These are phyloP conservation scores for Crossaster papposus DNA, from an alignment of 53 echinoderm and acorn worm species.

Conservation along the genomic window DNA sequence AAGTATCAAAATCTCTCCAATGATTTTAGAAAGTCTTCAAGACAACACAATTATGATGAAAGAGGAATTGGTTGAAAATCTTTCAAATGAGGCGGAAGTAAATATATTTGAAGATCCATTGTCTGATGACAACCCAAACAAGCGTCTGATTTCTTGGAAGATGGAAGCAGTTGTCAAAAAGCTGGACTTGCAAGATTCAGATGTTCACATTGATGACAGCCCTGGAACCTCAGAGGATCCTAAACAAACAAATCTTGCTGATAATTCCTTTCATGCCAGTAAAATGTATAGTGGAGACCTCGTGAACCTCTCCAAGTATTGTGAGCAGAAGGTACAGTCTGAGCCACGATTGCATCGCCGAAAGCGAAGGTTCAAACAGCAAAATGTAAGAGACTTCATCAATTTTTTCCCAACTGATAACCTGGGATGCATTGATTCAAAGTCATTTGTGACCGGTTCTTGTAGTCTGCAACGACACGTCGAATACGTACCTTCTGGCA, in stretches of 20 bases:
- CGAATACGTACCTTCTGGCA: slow-evolving; percentile 21
- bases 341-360: neutral
- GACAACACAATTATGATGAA: neutral
- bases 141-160: neutral
- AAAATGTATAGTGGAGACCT: neutral
- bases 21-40: neutral
- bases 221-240: neutral
- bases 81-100: neutral
- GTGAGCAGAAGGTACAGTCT: neutral
- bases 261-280: neutral
- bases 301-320: neutral
- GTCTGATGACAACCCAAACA: neutral
- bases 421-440: slow-evolving; percentile 5
- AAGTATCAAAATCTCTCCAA: neutral
- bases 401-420: slow-evolving; percentile 49
- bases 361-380: slow-evolving; percentile 37
- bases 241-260: neutral
- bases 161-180: neutral
- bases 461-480: slow-evolving; percentile 33
- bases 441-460: slow-evolving; percentile 20
- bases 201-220: neutral
- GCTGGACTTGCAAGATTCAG: neutral
- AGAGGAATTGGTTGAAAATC: neutral
- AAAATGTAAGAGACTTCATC: slow-evolving; percentile 55
- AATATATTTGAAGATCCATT: neutral